Percentiles rank a stretch among this genome's conserved stretches.
These are phyloP conservation scores for Habroteleia sp. DNA, from an alignment of 2,888 invertebrate species.

Conservation along the genomic window DNA sequence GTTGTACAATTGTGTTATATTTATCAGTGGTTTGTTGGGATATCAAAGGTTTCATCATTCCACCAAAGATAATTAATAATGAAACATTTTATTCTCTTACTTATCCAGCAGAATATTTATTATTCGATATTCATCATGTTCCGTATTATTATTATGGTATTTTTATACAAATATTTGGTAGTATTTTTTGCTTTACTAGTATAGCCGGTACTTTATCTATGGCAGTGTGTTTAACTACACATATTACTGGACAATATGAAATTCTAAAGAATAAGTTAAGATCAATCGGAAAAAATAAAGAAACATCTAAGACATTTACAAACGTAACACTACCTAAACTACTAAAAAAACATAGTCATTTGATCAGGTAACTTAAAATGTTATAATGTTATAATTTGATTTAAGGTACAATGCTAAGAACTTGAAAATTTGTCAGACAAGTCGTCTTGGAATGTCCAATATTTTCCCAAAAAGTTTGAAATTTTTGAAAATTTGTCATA, in stretches of 20 bases:
- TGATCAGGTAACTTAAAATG: constrained; percentile 32
- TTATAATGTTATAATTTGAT: too few relatives aligned
- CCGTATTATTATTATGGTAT: constrained; percentile 8
- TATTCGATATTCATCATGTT: constrained; percentile 1
- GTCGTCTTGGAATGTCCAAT: too few relatives aligned
- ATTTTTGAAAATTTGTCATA: too few relatives aligned
- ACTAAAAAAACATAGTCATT: constrained; percentile 23
- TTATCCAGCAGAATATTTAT: constrained; percentile 2
- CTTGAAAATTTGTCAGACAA: too few relatives aligned
- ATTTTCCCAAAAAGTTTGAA: too few relatives aligned
- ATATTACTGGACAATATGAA: constrained; percentile 18
- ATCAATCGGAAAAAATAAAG: not conserved
- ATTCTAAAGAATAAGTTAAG: constrained; percentile 1
- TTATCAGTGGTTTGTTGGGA: constrained; percentile 2
- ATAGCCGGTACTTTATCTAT: constrained; percentile 3
- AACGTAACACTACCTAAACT: constrained; percentile 1
- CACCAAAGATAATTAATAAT: constrained; percentile 6
- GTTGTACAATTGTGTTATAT: constrained; percentile 3
- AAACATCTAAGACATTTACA: not conserved
- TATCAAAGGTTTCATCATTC: not conserved
- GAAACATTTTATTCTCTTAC: constrained; percentile 13
- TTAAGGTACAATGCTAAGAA: too few relatives aligned
- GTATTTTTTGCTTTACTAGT: constrained; percentile 1
- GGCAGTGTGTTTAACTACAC: not conserved
- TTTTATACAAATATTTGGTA: constrained; percentile 1